phyloP scores from a whole-genome alignment of 2,888 invertebrate genomes.

The Drosophila incognita region DNA sequence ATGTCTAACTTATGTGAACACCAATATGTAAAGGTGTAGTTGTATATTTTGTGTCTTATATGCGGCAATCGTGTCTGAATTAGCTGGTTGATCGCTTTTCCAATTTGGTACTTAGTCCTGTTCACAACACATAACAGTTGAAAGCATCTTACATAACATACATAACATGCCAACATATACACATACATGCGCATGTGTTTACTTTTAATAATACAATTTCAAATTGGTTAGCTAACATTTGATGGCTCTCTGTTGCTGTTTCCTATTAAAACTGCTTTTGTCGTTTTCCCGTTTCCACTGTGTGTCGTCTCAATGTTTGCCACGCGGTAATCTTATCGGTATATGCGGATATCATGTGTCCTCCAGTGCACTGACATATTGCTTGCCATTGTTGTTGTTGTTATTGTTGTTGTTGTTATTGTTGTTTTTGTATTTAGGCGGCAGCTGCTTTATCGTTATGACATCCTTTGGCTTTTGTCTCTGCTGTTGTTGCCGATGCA shows the following conservation, averaged over 20 bases:
- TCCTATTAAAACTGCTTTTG: conserved; percentile 7
- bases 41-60: conserved; percentile 18
- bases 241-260: conserved; percentile 22
- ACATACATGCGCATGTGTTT: conserved; percentile 21
- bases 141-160: conserved; percentile 18
- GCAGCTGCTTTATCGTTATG: conserved; percentile 78
- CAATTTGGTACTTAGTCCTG: conserved; percentile 14
- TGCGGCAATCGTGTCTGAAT: conserved; percentile 13
- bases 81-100: conserved; percentile 8
- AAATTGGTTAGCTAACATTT: conserved; percentile 44
- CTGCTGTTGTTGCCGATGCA: conserved; percentile 43
- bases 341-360: conserved; percentile 78
- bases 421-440: conserved; percentile 54
- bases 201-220: conserved; percentile 45
- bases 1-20: conserved; percentile 18
- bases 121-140: conserved; percentile 19
- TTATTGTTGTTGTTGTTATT: conserved; percentile 33
- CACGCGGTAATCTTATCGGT: conserved; percentile 70
- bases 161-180: conserved; percentile 13
- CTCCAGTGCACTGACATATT: conserved; percentile 56
- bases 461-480: conserved; percentile 78
- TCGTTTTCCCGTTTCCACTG: conserved; percentile 2
- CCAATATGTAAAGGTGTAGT: conserved; percentile 11
- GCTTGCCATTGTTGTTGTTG: conserved; percentile 44
- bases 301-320: conserved; percentile 62